phyloP scores from a whole-genome alignment of 2,113 vertebrate species.

The Melanerpes aurifrons region DNA sequence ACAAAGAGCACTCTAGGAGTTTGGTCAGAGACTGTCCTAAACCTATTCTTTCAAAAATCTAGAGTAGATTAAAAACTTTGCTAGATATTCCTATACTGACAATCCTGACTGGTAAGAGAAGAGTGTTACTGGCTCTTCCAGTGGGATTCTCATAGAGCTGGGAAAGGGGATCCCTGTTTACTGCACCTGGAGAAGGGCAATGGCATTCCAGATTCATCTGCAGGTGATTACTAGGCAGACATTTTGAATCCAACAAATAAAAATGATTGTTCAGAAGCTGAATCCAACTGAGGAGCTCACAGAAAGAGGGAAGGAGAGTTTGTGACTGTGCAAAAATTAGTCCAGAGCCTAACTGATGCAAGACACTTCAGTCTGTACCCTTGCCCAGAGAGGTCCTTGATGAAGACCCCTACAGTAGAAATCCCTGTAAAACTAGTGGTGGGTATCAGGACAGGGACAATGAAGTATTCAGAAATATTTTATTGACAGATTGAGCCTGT shows the following conservation, averaged over 20 bases:
- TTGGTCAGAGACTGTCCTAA: background rate
- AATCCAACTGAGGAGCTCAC: background rate
- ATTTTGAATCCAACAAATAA: background rate
- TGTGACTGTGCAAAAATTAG: background rate
- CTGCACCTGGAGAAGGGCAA: background rate
- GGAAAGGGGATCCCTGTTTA: background rate
- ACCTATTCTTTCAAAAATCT: background rate
- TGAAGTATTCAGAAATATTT: background rate
- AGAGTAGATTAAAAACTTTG: background rate
- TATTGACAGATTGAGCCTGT: background rate
- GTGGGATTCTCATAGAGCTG: background rate
- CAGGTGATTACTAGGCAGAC: background rate
- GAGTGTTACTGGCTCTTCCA: background rate
- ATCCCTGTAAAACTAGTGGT: background rate
- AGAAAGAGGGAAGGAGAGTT: background rate
- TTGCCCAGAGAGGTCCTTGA: background rate
- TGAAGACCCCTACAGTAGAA: background rate
- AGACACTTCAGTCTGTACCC: background rate
- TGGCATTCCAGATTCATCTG: background rate
- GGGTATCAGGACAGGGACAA: background rate
- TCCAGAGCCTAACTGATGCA: background rate
- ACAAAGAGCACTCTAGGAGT: background rate
- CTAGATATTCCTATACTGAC: background rate
- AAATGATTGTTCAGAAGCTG: background rate
- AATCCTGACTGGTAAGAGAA: background rate